Percentiles rank a stretch among this genome's conserved stretches.
Evolutionary conservation across 2,113 vertebrate genomes (phyloP).

Genomic region (Urocynchramus pylzowi): DNA sequence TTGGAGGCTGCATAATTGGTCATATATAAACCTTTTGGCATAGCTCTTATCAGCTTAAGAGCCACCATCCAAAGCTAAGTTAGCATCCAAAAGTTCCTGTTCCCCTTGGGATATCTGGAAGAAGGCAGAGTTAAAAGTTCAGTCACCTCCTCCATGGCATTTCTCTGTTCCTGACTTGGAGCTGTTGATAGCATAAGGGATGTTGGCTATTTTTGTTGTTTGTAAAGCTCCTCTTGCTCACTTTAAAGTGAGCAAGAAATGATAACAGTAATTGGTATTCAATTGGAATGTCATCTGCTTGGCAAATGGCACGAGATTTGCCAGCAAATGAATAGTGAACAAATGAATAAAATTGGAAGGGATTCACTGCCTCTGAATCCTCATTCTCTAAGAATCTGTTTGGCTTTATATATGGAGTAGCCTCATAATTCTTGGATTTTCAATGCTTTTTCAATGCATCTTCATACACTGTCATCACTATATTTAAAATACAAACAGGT

Average conservation of each 20-base stretch:
- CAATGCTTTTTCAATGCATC: background rate
- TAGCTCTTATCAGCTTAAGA: background rate
- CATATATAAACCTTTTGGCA: background rate
- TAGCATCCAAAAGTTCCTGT: background rate
- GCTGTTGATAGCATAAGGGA: background rate
- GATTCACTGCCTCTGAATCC: background rate
- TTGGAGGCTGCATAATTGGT: background rate
- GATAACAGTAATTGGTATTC: conserved; percentile 26
- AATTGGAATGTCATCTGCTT: conserved; percentile 43
- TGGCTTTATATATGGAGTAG: background rate
- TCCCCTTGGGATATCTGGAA: background rate
- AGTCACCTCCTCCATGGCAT: background rate
- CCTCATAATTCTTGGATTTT: background rate
- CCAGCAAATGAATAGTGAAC: background rate
- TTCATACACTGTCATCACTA: background rate
- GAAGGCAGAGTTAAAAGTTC: background rate
- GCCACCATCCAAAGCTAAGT: background rate
- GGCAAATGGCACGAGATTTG: background rate
- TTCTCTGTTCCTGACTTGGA: background rate
- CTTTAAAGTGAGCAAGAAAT: background rate
- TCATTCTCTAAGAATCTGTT: background rate
- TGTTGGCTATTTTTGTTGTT: background rate
- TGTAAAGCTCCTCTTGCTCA: background rate
- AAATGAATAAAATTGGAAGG: background rate
- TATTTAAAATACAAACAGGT: background rate